A percentile compares a stretch with the other conserved stretches of the same genome.
phyloP scores from a whole-genome alignment of 2,888 invertebrate species.

The Leptopterna dolabrata region DNA sequence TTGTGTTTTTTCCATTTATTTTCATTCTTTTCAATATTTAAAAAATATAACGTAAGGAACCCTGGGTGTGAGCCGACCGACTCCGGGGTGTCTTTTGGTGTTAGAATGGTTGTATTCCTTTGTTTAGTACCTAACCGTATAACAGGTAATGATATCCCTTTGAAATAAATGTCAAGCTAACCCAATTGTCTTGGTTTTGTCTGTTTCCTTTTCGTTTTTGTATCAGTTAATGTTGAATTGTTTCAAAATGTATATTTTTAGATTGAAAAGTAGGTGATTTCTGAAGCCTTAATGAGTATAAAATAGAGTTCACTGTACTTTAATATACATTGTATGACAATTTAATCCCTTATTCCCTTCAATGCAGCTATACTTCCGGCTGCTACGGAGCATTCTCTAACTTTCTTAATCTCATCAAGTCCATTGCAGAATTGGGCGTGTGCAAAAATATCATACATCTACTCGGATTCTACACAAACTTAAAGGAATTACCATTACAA shows the following conservation, averaged over 20 bases:
- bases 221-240: background rate
- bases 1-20: background rate
- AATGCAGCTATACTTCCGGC: background rate
- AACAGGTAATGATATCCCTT: no score
- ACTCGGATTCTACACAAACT: background rate
- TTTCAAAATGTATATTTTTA: background rate
- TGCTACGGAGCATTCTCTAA: background rate
- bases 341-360: background rate
- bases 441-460: no score
- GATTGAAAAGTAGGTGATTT: background rate
- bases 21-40: no score
- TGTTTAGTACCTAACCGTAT: background rate
- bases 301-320: background rate
- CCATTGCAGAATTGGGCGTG: no score
- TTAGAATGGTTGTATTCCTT: slow-evolving; percentile 51
- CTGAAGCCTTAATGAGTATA: background rate
- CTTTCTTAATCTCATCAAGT: no score
- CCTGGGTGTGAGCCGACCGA: slow-evolving; percentile 31
- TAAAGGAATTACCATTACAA: no score
- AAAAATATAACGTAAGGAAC: background rate
- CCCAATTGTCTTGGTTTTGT: background rate
- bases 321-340: background rate
- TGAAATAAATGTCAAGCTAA: background rate
- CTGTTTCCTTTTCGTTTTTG: background rate
- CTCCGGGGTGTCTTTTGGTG: slow-evolving; percentile 36